Evolutionary conservation across 1,140 invertebrate genomes (phyloP), one percentile per base, ranked within the genome.

Genomic region (Drosophila bocqueti): DNA sequence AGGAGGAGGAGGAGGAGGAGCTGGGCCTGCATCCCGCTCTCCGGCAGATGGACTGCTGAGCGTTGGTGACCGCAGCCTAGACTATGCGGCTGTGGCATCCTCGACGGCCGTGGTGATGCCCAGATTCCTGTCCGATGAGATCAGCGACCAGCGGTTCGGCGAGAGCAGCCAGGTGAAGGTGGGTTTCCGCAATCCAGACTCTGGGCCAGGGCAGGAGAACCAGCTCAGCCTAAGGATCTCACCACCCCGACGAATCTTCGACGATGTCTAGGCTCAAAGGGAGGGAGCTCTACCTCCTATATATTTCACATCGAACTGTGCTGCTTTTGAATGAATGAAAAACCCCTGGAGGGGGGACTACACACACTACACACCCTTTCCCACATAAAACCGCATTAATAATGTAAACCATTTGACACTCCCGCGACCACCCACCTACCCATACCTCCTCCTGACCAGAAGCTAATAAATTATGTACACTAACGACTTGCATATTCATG

Each of bases 231-330:
- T 92, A 79, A 94, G 95, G 46, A 95, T 94, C 5, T 94, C 94
- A 54, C 96, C 97, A 0, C 96, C 96, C 0, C 94, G 95, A 73
- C 96, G 96, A 47, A 95, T 98, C 58, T 98, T 98, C 84, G 97
- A 98, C 93, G 97, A 98, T 93, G 96, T 97, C 58, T 96, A 94
- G 47, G 31, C 52, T 63, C 18, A 18, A 52, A 63, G 61, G 13
- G 38, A 18, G 4, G 3, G 26, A 26, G 26, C 26, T 26, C 26
- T 26, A 31, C 29, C 29, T 7, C 6, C 29, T 29, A 7, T 47
- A 36, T 55, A 58, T 36, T 38, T 57, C 18, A 13, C 2, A 21
- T 21, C 5, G 10, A 42, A 42, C 8, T 42, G 2, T n/a, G 1
- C 4, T 16, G 15, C 15, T 16, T 42, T 42, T 16, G 16, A 0